Percentiles rank a stretch among this genome's conserved stretches.
These are phyloP conservation scores for Kryphioiulus occultus DNA, from an alignment of 2,888 invertebrate genomes.

Conservation along the genomic window DNA sequence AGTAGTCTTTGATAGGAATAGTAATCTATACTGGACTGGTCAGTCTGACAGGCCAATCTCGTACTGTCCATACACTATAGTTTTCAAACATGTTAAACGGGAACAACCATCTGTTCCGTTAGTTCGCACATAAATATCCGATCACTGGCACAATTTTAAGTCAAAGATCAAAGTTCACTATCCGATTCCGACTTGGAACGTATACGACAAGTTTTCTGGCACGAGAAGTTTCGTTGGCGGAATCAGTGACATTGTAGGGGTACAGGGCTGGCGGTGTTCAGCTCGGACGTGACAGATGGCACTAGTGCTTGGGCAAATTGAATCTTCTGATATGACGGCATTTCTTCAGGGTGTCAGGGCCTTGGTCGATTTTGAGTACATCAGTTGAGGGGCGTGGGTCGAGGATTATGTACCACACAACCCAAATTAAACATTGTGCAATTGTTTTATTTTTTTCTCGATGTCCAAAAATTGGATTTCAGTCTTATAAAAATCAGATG, in stretches of 20 bases:
- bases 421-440: too few relatives aligned
- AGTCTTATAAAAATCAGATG: too few relatives aligned
- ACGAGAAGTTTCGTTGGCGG: constrained; percentile 25
- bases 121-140: background rate
- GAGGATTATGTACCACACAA: too few relatives aligned
- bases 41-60: background rate
- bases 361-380: too few relatives aligned
- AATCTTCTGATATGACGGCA: background rate
- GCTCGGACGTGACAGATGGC: background rate
- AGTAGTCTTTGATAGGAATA: constrained; percentile 26
- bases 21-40: background rate
- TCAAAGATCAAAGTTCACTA: background rate
- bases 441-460: too few relatives aligned
- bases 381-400: too few relatives aligned
- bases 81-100: background rate
- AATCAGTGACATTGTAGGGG: background rate
- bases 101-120: background rate
- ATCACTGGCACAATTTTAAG: background rate
- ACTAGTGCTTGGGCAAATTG: background rate
- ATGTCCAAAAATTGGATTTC: too few relatives aligned
- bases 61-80: background rate
- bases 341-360: background rate
- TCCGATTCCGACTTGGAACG: constrained; percentile 1
- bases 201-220: constrained; percentile 31
- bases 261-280: background rate